These are phyloP conservation scores for Arvicanthis niloticus DNA, from an alignment of 2,113 vertebrate species.

Conservation along the genomic window DNA sequence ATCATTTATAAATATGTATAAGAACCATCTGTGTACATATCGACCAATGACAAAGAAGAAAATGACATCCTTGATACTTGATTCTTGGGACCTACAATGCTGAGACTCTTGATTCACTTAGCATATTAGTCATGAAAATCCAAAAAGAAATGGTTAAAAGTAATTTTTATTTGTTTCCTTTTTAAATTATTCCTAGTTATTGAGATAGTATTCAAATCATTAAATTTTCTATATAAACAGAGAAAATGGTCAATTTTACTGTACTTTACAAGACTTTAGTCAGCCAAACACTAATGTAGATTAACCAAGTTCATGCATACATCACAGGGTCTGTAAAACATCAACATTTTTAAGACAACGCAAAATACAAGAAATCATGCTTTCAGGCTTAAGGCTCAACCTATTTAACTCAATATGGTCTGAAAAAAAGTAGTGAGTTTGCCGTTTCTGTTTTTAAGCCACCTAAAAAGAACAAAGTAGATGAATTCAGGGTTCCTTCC, in stretches of 20 bases:
- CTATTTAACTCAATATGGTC: conserved; percentile 39
- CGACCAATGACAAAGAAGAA: not conserved
- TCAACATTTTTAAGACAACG: not conserved
- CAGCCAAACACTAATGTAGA: conserved; percentile 16
- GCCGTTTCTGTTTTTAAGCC: conserved; percentile 48
- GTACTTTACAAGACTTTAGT: conserved; percentile 38
- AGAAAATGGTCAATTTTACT: not conserved
- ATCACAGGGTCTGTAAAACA: conserved; percentile 34
- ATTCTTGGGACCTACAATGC: not conserved
- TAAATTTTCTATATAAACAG: conserved; percentile 30
- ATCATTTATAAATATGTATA: not conserved
- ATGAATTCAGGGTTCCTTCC: conserved; percentile 67
- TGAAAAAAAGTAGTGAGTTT: conserved; percentile 37
- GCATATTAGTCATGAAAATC: conserved; percentile 21
- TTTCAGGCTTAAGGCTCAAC: conserved; percentile 58
- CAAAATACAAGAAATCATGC: conserved; percentile 51
- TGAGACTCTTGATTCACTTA: conserved; percentile 37
- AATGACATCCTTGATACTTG: not conserved
- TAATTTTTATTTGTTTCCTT: conserved; percentile 36
- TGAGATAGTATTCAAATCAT: conserved; percentile 50
- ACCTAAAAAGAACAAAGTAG: conserved; percentile 66
- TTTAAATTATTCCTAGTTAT: conserved; percentile 42
- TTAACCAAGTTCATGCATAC: conserved; percentile 10
- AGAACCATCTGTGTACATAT: not conserved
- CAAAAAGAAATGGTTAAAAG: conserved; percentile 12